These are phyloP conservation scores for Theocolax elegans DNA, from an alignment of 1,140 invertebrate species.

Conservation along the genomic window DNA sequence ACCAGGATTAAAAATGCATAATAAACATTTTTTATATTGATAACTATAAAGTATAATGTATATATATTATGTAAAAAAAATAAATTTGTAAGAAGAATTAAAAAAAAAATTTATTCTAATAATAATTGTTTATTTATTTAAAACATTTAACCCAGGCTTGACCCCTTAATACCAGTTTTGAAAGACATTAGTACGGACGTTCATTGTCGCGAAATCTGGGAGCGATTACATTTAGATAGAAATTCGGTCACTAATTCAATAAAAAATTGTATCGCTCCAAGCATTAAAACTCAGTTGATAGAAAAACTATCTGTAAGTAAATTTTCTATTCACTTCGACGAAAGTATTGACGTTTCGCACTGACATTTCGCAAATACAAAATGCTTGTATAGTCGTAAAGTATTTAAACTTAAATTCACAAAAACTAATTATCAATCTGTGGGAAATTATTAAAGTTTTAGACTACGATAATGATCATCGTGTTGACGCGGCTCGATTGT, in stretches of 20 bases:
- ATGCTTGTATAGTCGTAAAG: slow-evolving; percentile 38
- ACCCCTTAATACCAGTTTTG: neutral
- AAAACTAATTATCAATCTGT: neutral
- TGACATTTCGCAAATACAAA: neutral
- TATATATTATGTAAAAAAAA: too few relatives aligned
- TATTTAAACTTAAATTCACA: neutral
- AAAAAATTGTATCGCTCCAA: neutral
- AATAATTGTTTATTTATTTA: too few relatives aligned
- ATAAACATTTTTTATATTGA: too few relatives aligned
- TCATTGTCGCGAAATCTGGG: neutral
- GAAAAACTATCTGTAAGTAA: neutral
- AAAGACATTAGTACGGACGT: neutral
- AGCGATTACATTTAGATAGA: neutral
- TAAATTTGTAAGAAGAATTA: too few relatives aligned
- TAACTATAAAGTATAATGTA: too few relatives aligned
- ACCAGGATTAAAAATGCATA: too few relatives aligned
- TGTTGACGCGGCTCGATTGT: neutral
- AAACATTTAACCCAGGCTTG: too few relatives aligned
- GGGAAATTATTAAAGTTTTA: neutral
- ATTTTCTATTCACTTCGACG: slow-evolving; percentile 29
- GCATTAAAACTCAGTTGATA: neutral
- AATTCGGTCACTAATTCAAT: neutral
- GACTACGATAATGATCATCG: slow-evolving; percentile 2
- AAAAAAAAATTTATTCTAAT: too few relatives aligned
- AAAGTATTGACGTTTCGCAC: slow-evolving; percentile 28